phyloP scores from a whole-genome alignment of 1,140 invertebrate genomes.

The Heliconius melpomene region DNA sequence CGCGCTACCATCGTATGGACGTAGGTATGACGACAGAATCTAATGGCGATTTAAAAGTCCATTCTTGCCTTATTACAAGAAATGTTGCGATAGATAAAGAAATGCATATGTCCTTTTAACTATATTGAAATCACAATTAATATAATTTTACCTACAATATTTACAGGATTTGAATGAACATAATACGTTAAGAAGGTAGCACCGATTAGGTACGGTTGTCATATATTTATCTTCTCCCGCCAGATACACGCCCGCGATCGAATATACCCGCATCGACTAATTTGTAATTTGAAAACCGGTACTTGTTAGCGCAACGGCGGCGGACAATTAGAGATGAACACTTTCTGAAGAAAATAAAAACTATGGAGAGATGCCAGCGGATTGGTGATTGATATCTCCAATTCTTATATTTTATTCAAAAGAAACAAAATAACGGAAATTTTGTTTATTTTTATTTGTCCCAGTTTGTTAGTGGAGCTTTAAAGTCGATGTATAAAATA shows the following conservation, averaged over 20 bases:
- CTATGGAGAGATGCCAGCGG: conserved; percentile 28
- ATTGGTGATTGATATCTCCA: conserved; percentile 29
- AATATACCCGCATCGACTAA: conserved; percentile 28
- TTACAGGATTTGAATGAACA: too few species aligned
- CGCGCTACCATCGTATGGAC: too few species aligned
- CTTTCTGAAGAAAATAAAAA: conserved; percentile 33
- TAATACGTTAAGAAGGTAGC: too few species aligned
- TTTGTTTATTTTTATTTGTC: conserved; percentile 8
- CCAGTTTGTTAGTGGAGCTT: background rate
- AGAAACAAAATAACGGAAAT: conserved; percentile 16
- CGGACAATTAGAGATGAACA: conserved; percentile 34
- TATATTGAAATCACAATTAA: too few species aligned
- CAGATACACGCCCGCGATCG: background rate
- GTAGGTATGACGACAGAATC: too few species aligned
- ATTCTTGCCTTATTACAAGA: too few species aligned
- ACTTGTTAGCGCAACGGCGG: conserved; percentile 36
- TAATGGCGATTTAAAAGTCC: too few species aligned
- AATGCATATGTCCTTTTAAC: too few species aligned
- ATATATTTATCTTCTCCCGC: background rate
- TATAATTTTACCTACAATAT: too few species aligned
- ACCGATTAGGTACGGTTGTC: background rate
- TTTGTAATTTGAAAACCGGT: conserved; percentile 38
- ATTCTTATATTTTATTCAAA: conserved; percentile 37
- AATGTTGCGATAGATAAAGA: too few species aligned
- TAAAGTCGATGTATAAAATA: background rate